phyloP scores from a whole-genome alignment of 2,888 invertebrate species.

The Lycocerus yunnanus region DNA sequence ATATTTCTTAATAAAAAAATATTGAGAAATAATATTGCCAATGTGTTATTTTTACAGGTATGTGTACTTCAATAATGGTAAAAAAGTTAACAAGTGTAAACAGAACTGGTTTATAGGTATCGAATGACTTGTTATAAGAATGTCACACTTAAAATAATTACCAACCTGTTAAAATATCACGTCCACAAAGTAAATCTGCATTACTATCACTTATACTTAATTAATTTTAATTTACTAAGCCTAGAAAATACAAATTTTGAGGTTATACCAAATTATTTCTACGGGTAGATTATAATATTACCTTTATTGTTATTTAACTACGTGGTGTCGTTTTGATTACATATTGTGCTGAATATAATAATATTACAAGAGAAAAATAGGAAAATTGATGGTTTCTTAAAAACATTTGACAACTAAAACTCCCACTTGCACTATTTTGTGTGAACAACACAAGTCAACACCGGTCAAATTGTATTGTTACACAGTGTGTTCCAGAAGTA shows the following conservation, averaged over 20 bases:
- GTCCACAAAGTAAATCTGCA: conserved; percentile 14
- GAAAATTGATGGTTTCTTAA: neutral
- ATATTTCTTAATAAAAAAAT: neutral
- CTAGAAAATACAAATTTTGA: neutral
- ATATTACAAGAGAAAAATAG: neutral
- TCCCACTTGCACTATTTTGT: neutral
- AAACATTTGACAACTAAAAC: neutral
- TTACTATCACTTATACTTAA: conserved; percentile 19
- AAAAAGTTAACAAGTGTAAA: neutral
- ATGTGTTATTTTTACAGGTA: neutral
- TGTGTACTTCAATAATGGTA: neutral
- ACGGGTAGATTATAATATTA: neutral
- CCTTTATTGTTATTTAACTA: neutral
- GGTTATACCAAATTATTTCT: neutral
- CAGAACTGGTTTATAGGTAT: neutral
- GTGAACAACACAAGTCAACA: neutral
- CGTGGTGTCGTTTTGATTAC: neutral
- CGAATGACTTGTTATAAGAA: neutral
- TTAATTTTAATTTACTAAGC: neutral
- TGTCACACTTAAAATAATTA: conserved; percentile 3
- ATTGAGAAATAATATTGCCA: neutral
- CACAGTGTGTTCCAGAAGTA: neutral
- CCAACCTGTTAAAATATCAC: conserved; percentile 20
- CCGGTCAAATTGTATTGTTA: no score
- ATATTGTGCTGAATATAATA: neutral